Percentiles rank a stretch among this genome's conserved stretches.
phyloP scores from a whole-genome alignment of 2,888 invertebrate genomes.

The Drosophila paracracens region DNA sequence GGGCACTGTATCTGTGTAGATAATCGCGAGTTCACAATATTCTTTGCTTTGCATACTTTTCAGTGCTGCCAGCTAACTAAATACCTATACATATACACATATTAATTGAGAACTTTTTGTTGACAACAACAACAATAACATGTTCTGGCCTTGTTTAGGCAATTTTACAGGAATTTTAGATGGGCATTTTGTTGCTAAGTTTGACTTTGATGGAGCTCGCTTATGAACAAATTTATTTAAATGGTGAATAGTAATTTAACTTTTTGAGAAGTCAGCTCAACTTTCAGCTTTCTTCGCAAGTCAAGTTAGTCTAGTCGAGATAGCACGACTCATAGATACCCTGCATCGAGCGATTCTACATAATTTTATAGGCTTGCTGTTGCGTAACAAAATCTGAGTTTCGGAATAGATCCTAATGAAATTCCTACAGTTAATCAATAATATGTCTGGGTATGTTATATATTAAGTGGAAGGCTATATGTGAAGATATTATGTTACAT shows the following conservation, averaged over 20 bases:
- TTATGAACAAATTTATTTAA: not conserved
- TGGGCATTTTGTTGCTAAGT: not conserved
- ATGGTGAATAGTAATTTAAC: not conserved
- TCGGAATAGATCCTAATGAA: no score
- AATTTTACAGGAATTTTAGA: not conserved
- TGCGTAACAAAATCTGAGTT: no score
- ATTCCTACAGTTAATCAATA: no score
- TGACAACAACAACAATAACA: not conserved
- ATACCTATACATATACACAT: not conserved
- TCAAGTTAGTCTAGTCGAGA: not conserved
- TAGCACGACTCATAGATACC: not conserved
- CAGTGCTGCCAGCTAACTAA: not conserved
- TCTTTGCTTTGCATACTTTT: conserved; percentile 28
- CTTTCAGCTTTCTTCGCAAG: not conserved
- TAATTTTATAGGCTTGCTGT: not conserved
- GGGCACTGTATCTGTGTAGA: not conserved
- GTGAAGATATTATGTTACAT: no score
- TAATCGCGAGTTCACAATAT: conserved; percentile 19
- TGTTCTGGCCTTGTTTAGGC: not conserved
- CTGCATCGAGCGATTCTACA: not conserved
- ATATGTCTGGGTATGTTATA: no score
- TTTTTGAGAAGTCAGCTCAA: not conserved
- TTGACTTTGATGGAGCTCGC: not conserved
- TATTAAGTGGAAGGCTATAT: no score
- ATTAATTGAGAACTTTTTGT: conserved; percentile 20